Evolutionary conservation across 1,140 invertebrate species (phyloP).

Genomic region (Chionoecetes opilio): DNA sequence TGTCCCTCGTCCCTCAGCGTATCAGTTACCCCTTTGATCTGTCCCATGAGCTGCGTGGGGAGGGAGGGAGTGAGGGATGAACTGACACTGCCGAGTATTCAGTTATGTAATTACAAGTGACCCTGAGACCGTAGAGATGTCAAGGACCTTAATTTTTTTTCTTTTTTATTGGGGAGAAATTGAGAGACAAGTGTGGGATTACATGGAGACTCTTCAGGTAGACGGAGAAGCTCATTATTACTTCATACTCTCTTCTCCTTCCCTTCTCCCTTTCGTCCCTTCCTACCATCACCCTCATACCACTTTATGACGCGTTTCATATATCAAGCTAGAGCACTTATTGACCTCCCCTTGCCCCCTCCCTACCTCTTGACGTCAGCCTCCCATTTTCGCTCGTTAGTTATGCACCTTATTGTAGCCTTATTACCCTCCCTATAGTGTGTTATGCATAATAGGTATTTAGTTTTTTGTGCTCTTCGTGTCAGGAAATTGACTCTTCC

Average conservation of each 20-base stretch:
- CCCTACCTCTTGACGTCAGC: background rate
- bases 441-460: slow-evolving; percentile 21
- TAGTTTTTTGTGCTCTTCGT: background rate
- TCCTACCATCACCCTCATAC: background rate
- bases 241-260: background rate
- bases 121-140: background rate
- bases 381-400: slow-evolving; percentile 17
- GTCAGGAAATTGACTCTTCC: background rate
- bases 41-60: background rate
- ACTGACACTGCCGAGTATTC: background rate
- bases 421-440: background rate
- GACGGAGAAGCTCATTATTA: background rate
- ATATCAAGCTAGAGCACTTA: background rate
- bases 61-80: background rate
- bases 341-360: background rate
- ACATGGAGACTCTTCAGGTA: background rate
- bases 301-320: slow-evolving; percentile 31
- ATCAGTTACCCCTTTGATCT: background rate
- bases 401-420: slow-evolving; percentile 20
- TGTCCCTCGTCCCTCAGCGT: background rate
- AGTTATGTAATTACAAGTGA: background rate
- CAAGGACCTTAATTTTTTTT: background rate
- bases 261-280: background rate
- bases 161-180: background rate
- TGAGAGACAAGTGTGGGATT: background rate